These are phyloP conservation scores for Meloidogyne floridensis DNA, from an alignment of 1,140 invertebrate species.

Conservation along the genomic window DNA sequence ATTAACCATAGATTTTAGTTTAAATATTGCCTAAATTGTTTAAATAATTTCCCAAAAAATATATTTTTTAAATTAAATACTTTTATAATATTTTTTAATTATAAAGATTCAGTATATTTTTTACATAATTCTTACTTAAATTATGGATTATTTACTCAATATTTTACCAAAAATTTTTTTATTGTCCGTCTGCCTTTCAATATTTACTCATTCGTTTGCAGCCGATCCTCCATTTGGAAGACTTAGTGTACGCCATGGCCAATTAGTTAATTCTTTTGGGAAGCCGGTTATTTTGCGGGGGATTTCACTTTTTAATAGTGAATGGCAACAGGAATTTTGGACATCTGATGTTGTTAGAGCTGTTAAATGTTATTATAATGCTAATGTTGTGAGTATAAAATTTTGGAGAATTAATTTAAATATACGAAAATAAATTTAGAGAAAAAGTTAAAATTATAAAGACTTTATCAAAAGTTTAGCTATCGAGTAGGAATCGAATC, in stretches of 20 bases:
- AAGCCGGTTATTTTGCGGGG: not conserved
- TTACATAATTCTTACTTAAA: not conserved
- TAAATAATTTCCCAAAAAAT: too few species aligned
- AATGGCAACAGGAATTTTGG: not conserved
- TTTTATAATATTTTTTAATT: too few species aligned
- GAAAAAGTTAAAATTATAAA: too few species aligned
- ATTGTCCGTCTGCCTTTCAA: not conserved
- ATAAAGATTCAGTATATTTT: too few species aligned
- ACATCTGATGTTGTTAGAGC: not conserved
- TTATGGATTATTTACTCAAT: not conserved
- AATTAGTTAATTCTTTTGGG: not conserved
- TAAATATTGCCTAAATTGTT: too few species aligned
- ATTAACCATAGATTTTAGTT: too few species aligned
- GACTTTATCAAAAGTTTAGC: too few species aligned
- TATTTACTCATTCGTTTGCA: not conserved
- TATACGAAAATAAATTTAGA: too few species aligned
- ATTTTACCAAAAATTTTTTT: not conserved
- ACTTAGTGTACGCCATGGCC: not conserved
- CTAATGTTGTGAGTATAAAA: not conserved
- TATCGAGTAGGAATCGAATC: too few species aligned
- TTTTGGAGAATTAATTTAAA: too few species aligned
- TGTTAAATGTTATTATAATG: slow-evolving; percentile 2
- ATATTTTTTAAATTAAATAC: too few species aligned
- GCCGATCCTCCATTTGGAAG: not conserved
- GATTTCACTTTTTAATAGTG: slow-evolving; percentile 9